These are phyloP conservation scores for Subacronicta megacephala DNA, from an alignment of 2,888 invertebrate genomes.

Conservation along the genomic window DNA sequence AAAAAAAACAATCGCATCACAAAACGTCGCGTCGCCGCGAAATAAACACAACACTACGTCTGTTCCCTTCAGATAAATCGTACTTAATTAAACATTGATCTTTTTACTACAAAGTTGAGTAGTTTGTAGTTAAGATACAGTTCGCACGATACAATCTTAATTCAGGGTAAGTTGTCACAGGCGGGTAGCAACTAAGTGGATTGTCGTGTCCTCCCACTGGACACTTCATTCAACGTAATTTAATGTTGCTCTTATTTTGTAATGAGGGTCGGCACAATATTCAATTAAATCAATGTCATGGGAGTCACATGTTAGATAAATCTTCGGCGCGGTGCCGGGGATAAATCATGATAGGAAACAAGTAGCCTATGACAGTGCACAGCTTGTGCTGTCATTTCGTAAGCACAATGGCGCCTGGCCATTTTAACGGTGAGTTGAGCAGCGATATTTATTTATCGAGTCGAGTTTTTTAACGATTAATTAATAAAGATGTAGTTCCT, in stretches of 20 bases:
- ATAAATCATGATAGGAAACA: conserved; percentile 61
- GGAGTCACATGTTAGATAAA: conserved; percentile 59
- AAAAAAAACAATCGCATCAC: conserved; percentile 12
- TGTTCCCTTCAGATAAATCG: conserved; percentile 56
- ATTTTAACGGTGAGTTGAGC: conserved; percentile 26
- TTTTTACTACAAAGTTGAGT: conserved; percentile 62
- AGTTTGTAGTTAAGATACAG: conserved; percentile 51
- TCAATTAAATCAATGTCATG: conserved; percentile 66
- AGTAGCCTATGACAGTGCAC: conserved; percentile 64
- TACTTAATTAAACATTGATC: conserved; percentile 63
- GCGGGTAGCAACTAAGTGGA: conserved; percentile 70
- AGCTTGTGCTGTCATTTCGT: conserved; percentile 46
- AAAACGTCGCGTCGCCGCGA: conserved; percentile 7
- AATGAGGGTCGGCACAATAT: conserved; percentile 67
- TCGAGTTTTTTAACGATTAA: not conserved
- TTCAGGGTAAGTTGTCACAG: conserved; percentile 66
- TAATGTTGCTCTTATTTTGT: conserved; percentile 71
- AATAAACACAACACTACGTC: conserved; percentile 37
- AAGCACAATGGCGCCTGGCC: conserved; percentile 21
- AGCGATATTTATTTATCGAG: conserved; percentile 9
- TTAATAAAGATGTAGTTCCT: too few relatives aligned
- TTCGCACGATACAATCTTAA: conserved; percentile 55
- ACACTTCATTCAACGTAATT: conserved; percentile 68
- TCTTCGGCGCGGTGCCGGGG: conserved; percentile 42
- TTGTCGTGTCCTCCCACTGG: conserved; percentile 76